Conservation (phyloP, 2,113 vertebrate genomes). For the Hippolais icterina region DNA sequence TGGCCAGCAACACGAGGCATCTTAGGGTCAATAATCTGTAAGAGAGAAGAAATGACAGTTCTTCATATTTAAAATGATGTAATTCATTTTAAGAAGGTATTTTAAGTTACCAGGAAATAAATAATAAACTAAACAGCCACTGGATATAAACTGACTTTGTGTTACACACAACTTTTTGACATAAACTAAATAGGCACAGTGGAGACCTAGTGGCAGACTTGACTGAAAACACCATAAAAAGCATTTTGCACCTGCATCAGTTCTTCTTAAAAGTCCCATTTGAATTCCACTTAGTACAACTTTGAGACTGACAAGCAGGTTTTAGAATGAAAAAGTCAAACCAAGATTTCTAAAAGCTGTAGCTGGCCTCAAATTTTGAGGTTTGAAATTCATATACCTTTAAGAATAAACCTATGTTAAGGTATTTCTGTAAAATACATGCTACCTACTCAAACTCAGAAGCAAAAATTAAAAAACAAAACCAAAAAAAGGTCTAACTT, state of each 20-base stretch:
- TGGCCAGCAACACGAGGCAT: constrained; percentile 95
- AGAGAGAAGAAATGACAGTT: not conserved
- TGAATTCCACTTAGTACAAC: not conserved
- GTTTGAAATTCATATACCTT: not conserved
- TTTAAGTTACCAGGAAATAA: not conserved
- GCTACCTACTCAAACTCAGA: not conserved
- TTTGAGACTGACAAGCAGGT: not conserved
- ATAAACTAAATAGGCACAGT: not conserved
- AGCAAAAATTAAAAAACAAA: not conserved
- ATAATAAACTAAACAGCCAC: not conserved
- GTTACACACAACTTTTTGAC: not conserved
- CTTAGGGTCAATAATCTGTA: constrained; percentile 94
- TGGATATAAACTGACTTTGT: not conserved
- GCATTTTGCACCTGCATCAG: fast-evolving
- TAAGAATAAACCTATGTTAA: not conserved
- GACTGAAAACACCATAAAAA: not conserved
- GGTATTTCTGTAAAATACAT: not conserved
- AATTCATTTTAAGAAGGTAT: not conserved
- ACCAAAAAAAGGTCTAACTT: not conserved
- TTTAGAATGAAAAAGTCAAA: not conserved
- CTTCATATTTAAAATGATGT: not conserved
- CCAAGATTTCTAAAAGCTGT: not conserved
- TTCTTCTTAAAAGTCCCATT: not conserved
- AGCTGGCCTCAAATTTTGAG: not conserved
- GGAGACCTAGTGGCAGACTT: not conserved